A percentile compares a stretch with the other conserved stretches of the same genome.
Evolutionary conservation across 2,113 vertebrate genomes (phyloP).

Genomic region (Tautogolabrus adspersus): DNA sequence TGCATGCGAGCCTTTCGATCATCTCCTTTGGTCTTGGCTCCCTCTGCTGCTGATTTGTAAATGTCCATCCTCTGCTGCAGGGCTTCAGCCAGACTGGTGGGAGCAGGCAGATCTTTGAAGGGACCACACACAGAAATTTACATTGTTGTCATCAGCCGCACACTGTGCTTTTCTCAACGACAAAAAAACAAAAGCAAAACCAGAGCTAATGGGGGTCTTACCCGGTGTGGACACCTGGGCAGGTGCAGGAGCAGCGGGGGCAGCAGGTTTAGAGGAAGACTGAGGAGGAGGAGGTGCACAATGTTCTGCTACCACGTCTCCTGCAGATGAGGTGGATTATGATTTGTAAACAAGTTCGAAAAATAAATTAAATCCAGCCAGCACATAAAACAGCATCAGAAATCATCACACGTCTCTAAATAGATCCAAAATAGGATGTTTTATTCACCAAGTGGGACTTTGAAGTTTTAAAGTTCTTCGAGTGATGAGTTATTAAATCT

Average conservation of each 20-base stretch:
- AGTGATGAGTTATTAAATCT: no score
- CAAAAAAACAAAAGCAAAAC: no score
- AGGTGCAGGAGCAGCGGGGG: conserved; percentile 38
- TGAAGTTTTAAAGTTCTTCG: no score
- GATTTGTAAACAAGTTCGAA: background rate
- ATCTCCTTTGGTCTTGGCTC: conserved; percentile 89
- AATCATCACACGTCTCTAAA: background rate
- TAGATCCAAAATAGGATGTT: no score
- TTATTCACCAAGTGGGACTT: no score
- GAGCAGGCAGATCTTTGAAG: conserved; percentile 82
- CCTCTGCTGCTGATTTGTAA: conserved; percentile 86
- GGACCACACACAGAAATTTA: conserved; percentile 1
- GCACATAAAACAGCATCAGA: background rate
- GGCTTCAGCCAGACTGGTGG: conserved; percentile 85
- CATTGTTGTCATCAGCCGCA: no score
- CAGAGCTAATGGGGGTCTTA: conserved; percentile 35
- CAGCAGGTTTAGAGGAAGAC: conserved; percentile 59
- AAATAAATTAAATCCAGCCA: background rate
- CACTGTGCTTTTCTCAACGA: no score
- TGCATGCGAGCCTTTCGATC: conserved; percentile 94
- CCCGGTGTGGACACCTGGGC: conserved; percentile 57
- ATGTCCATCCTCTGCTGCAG: conserved; percentile 92
- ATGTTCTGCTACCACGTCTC: conserved; percentile 54
- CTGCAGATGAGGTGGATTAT: conserved; percentile 52
- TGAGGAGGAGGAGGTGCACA: conserved; percentile 49